phyloP scores from a whole-genome alignment of 2,888 invertebrate genomes.

The Hesperia comma region DNA sequence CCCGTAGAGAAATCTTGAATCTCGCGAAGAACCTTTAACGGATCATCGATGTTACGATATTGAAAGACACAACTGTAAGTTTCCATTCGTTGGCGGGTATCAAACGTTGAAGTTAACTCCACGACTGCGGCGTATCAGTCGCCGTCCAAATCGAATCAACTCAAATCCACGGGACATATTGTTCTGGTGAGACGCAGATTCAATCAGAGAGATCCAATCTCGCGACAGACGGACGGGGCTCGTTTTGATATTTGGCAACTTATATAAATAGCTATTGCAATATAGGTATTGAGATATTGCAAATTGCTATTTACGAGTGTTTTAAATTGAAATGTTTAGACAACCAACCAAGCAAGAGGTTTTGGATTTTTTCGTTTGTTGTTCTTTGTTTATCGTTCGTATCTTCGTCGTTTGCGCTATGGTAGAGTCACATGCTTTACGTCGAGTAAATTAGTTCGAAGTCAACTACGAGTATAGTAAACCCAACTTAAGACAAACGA shows the following conservation, averaged over 20 bases:
- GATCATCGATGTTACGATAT: no score
- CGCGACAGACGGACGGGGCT: constrained; percentile 34
- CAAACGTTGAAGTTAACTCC: constrained; percentile 9
- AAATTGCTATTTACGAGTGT: not conserved
- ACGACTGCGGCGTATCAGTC: constrained; percentile 14
- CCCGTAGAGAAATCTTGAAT: no score
- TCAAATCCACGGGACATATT: constrained; percentile 39
- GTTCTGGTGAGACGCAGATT: constrained; percentile 34
- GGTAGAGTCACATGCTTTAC: no score
- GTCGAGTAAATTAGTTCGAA: no score
- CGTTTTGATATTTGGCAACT: constrained; percentile 12
- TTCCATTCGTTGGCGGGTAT: not conserved
- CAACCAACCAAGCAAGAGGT: not conserved
- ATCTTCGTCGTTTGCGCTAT: no score
- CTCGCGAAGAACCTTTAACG: no score
- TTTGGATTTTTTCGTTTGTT: not conserved
- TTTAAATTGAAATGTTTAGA: not conserved
- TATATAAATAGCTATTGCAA: no score
- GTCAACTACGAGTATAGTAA: no score
- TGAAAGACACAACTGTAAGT: no score
- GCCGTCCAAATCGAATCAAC: constrained; percentile 39
- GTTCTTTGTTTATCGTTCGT: no score
- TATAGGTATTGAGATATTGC: not conserved
- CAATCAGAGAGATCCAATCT: constrained; percentile 21
- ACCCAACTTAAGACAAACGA: no score